Evolutionary conservation across 2,797 vertebrate genomes (phyloP), one percentile per base, ranked within the genome.

Genomic region (Acipenser oxyrinchus): DNA sequence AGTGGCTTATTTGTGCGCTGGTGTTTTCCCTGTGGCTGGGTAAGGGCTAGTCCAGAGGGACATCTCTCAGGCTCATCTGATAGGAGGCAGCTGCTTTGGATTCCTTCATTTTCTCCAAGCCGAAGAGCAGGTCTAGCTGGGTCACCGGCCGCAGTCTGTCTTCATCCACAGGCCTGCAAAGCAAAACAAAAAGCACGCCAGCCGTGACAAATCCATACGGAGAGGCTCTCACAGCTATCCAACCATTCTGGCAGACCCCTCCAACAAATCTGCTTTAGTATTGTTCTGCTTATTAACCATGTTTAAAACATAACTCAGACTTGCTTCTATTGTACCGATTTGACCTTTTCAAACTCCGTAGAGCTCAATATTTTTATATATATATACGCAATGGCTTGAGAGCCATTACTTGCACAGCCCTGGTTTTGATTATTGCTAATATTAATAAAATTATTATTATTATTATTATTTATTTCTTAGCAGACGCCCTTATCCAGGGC

Each of bases 91-190:
- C 88, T 57, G 58, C 79, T 73, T 87, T 90, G 4, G 90, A 88
- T 53, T 90, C 89, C 65, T 75, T 86, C 91, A 91, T 90, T 78
- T 91, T 93, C 70, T 92, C 90, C 66, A 91, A 77, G 63, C 88
- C 89, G 5, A 93, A 87, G 66, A 90, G 79, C 55, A 93, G 82
- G 75, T 93, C 91, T 63, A 91, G 79, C 75, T 93, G 90, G 10
- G 89, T 89, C 49, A 92, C 80, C 0, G 90, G 88, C 51, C 90
- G 78, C 66, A 92, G 71, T 1, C 76, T 75, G 18, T 84, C 82
- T 75, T 89, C 80, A 8, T 82, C 80, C 66, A 83, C 62, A 2
- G 78, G 74, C 60, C 87, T 90, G 73, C 1, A 71, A 63, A 9
- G 48, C 53, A 63, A 67, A 11, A 8, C 49, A 65, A 62, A 59